Evolutionary conservation across 2,797 vertebrate genomes (phyloP), one percentile per base, ranked within the genome.

Genomic region (Hyperoplus lanceolatus): DNA sequence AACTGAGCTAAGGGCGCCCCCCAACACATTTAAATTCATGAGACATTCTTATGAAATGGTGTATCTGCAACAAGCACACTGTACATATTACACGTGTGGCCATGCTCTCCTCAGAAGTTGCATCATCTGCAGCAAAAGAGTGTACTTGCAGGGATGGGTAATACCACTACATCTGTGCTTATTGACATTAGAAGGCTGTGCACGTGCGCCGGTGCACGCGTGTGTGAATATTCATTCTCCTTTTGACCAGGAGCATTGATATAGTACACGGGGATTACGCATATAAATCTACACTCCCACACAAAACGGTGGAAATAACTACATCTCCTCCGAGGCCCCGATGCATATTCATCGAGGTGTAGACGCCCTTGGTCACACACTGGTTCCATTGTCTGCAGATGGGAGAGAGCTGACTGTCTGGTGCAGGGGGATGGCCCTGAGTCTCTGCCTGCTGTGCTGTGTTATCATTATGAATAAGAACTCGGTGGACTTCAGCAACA

Each of bases 201-300:
- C 71, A 48, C 71, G 68, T 70, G 80, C 15, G 57, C 38, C 48
- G 75, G 83, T 80, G 69, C 61, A 71, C 2, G 43, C 73, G 64
- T 76, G 81, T 90, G 86, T 92, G 90, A 93, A 94, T 94, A 94
- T 94, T 93, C 90, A 94, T 93, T 89, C 89, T 85, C 73, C 69
- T 90, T 90, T 89, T 94, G 92, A 94, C 94, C 92, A 91, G 90
- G 85, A 95, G 94, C 91, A 73, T 56, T 73, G 77, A 92, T 89
- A 92, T 89, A 93, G 82, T 91, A 93, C 87, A 92, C 86, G 88
- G 82, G 88, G 92, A 94, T 94, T 94, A 93, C 84, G 68, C 90
- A 92, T 88, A 94, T 92, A 94, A 92, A 94, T 93, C 93, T 92
- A 85, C 86, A 93, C 94, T 90, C 94, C 93, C 89, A 95, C 93